Base-by-base conservation (phyloP, 2,888 invertebrate genomes). In the Minunthozetes semirufus region DNA sequence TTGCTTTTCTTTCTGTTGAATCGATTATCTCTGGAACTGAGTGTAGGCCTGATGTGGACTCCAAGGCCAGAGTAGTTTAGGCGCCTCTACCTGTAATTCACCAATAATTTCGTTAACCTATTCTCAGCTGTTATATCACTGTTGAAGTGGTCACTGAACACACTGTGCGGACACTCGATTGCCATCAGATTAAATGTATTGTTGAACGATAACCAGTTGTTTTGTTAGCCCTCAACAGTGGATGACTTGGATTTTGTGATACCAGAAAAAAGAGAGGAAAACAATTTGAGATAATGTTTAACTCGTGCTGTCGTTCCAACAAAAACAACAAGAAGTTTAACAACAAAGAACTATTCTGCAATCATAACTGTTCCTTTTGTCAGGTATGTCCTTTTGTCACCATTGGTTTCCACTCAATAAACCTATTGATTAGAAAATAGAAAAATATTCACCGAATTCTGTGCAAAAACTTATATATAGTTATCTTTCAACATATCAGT, bases 301-400 rank as follows among this genome's bases (percentile, higher is more conserved):
- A 66, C 17, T 66, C 66, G 19, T 66, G 66, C 66, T 66, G 66
- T 66, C 19, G 66, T 27, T 27, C 59, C n/a, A 42, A 22, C 22
- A 66, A 66, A n/a, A 66, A 66, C 19, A 66, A 59, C 50, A 50
- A 17, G n/a, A 50, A 50, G n/a, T 50, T n/a, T 50, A 11, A 17
- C 22, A 27, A n/a, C 19, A 42, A 42, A 19, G 19, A 66, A 11
- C 66, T 66, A 6, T 66, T 42, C 42, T 66, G 66, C 33, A 66
- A 66, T 42, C 66, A 66, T 38, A 66, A 66, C 42, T 66, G 66
- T 66, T 19, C 66, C 19, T 42, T 33, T 66, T 66, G 66, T 66
- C 66, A 66, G 66, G 63, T 63, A 63, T 63, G 63, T n/a, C n/a
- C n/a, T n/a, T n/a, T n/a, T n/a, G n/a, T 63, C 29, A 63, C 33